Percentiles rank a stretch among this genome's conserved stretches.
phyloP scores from a whole-genome alignment of 2,888 invertebrate genomes.

The Sesia bembeciformis region DNA sequence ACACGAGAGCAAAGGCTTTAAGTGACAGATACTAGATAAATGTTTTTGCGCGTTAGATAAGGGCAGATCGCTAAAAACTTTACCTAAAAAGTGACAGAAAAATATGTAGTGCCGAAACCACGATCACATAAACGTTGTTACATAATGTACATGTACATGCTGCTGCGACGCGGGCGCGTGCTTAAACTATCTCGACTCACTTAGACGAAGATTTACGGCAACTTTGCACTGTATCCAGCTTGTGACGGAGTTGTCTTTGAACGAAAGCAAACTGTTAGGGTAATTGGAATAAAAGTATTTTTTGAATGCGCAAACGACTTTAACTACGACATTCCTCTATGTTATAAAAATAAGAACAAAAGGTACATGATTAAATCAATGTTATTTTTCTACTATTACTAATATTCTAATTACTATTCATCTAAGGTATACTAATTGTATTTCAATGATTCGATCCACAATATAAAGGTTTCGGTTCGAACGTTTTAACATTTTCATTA shows the following conservation, averaged over 20 bases:
- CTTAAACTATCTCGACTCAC: slow-evolving; percentile 57
- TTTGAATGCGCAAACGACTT: neutral
- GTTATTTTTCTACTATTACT: too few species aligned
- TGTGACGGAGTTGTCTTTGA: neutral
- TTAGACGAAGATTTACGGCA: slow-evolving; percentile 58
- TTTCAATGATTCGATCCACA: too few species aligned
- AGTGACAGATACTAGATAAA: slow-evolving; percentile 72
- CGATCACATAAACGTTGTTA: too few species aligned
- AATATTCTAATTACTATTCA: too few species aligned
- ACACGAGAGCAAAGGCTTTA: slow-evolving; percentile 67
- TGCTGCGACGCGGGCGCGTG: slow-evolving; percentile 62
- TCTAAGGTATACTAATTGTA: too few species aligned
- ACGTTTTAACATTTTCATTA: too few species aligned
- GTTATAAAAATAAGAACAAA: too few species aligned
- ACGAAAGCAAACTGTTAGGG: neutral
- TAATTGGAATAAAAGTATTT: neutral
- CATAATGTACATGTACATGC: too few species aligned
- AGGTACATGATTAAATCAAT: too few species aligned
- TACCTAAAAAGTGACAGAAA: slow-evolving; percentile 27
- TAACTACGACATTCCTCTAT: too few species aligned
- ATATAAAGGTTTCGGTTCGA: too few species aligned
- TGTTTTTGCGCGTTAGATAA: slow-evolving; percentile 63
- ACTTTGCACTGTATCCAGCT: slow-evolving; percentile 28
- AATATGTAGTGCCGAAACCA: too few species aligned
- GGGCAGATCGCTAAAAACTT: slow-evolving; percentile 24